Percentiles rank a stretch among this genome's conserved stretches.
Conservation (phyloP, 2,888 invertebrate genomes). For the Zygogramma bicolorata region DNA sequence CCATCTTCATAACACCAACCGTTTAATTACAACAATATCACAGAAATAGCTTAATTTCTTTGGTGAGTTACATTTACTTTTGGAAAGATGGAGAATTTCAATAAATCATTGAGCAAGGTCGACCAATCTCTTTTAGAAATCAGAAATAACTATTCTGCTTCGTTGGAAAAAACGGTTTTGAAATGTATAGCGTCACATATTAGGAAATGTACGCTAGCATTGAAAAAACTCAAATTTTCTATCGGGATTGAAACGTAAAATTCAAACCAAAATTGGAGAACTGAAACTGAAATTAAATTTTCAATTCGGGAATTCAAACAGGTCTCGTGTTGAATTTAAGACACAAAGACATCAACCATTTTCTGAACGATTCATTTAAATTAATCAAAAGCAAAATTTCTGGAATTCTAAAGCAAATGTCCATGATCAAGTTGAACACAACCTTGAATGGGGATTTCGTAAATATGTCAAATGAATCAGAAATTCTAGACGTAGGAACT, state of each 20-base stretch:
- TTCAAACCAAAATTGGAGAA: background rate
- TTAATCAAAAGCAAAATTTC: constrained; percentile 8
- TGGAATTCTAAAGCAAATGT: background rate
- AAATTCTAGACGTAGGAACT: constrained; percentile 18
- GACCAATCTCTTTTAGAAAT: no score
- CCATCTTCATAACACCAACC: no score
- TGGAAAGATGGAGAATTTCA: no score
- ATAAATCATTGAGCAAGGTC: no score
- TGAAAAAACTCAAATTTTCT: background rate
- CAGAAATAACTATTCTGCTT: no score
- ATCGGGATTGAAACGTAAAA: background rate
- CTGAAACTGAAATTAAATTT: background rate
- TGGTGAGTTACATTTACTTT: no score
- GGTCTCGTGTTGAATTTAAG: constrained; percentile 15
- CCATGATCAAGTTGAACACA: constrained; percentile 12
- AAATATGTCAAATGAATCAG: constrained; percentile 6
- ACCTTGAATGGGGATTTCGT: constrained; percentile 10
- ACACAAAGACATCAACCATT: constrained; percentile 14
- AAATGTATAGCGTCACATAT: background rate
- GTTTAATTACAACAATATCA: no score
- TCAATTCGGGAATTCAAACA: constrained; percentile 11
- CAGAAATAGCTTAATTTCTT: no score
- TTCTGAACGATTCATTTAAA: constrained; percentile 16
- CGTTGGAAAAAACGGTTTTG: background rate
- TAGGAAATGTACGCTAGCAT: background rate